Evolutionary conservation across 2,888 invertebrate genomes (phyloP).

Genomic region (Eudemis profundana): DNA sequence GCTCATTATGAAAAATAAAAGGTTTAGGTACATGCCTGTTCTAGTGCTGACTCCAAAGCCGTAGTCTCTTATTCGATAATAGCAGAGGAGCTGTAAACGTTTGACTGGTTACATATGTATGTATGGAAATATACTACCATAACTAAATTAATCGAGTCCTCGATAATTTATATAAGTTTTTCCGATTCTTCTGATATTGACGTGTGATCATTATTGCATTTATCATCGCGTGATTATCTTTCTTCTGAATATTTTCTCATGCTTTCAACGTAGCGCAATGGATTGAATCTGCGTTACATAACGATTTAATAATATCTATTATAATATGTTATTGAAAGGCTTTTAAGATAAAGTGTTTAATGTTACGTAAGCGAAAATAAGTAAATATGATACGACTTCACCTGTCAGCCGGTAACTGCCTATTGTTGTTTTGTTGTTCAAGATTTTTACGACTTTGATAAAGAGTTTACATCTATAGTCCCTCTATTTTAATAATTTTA

Average conservation of each 20-base stretch:
- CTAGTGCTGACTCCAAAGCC: not conserved
- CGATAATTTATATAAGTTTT: not conserved
- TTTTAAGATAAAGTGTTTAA: conserved; percentile 33
- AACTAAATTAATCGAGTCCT: not conserved
- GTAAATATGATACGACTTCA: conserved; percentile 18
- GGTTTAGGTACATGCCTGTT: conserved; percentile 2
- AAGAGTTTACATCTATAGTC: no score
- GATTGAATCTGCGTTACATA: conserved; percentile 20
- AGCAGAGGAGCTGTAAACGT: no score
- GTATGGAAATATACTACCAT: no score
- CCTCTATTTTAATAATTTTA: no score
- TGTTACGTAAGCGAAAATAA: conserved; percentile 32
- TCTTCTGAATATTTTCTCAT: conserved; percentile 1
- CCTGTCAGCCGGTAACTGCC: conserved; percentile 8
- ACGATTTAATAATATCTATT: conserved; percentile 17
- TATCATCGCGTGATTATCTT: conserved; percentile 1
- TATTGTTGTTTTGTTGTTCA: not conserved
- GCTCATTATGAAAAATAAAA: conserved; percentile 35
- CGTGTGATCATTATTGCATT: not conserved
- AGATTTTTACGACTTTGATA: not conserved
- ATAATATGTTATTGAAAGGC: conserved; percentile 35
- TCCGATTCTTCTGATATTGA: not conserved
- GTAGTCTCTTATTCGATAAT: not conserved
- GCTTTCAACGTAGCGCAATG: conserved; percentile 8
- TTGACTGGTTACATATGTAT: no score